A percentile compares a stretch with the other conserved stretches of the same genome.
phyloP scores from a whole-genome alignment of 2,113 vertebrate species.

The Cynoglossus semilaevis region DNA sequence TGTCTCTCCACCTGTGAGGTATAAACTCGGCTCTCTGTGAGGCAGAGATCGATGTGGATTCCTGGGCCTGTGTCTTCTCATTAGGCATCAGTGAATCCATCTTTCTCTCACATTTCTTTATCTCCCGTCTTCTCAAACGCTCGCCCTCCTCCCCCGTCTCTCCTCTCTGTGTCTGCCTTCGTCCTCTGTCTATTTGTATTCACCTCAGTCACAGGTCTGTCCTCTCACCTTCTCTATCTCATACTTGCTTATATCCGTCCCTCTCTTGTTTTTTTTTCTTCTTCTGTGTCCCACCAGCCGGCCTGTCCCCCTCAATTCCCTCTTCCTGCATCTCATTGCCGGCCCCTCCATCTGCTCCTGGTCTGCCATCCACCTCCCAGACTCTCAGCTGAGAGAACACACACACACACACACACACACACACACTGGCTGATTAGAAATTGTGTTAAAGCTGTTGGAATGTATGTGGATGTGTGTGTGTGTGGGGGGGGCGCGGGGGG shows the following conservation, averaged over 20 bases:
- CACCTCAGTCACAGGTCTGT: constrained; percentile 65
- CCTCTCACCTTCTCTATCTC: constrained; percentile 63
- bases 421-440: constrained; percentile 44
- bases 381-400: constrained; percentile 28
- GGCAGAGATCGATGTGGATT: constrained; percentile 69
- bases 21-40: constrained; percentile 46
- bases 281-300: constrained; percentile 49
- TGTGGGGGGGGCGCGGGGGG: neutral
- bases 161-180: constrained; percentile 39
- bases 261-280: constrained; percentile 55
- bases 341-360: constrained; percentile 53
- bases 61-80: constrained; percentile 71
- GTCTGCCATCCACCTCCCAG: constrained; percentile 38
- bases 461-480: constrained; percentile 9
- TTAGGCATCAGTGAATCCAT: constrained; percentile 69
- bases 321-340: constrained; percentile 61
- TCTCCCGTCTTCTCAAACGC: constrained; percentile 54
- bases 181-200: constrained; percentile 71
- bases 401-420: neutral
- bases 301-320: constrained; percentile 59
- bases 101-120: constrained; percentile 71
- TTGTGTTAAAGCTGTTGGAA: constrained; percentile 26
- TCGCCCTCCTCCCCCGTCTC: constrained; percentile 13
- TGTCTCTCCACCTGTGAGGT: constrained; percentile 34
- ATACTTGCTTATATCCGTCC: constrained; percentile 66